phyloP scores from a whole-genome alignment of 2,113 vertebrate genomes.

The Elaphurus davidianus region DNA sequence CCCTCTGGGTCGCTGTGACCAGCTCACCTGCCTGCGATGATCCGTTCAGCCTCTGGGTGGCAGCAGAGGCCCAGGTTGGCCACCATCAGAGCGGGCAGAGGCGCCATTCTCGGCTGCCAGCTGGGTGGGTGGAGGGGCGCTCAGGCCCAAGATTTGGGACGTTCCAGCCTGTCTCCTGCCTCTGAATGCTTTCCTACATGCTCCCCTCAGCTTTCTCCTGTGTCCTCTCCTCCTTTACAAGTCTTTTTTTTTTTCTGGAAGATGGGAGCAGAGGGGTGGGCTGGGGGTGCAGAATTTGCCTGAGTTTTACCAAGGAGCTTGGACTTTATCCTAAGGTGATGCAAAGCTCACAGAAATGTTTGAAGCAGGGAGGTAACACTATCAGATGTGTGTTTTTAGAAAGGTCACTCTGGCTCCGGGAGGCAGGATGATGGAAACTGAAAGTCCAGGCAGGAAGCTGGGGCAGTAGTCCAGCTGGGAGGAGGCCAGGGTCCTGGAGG shows the following conservation, averaged over 20 bases:
- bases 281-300: neutral
- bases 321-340: neutral
- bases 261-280: neutral
- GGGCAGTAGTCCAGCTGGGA: neutral
- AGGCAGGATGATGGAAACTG: neutral
- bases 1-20: neutral
- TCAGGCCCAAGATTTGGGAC: neutral
- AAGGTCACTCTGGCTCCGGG: neutral
- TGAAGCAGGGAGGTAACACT: neutral
- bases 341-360: neutral
- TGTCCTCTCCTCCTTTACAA: neutral
- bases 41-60: slow-evolving; percentile 48
- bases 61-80: slow-evolving; percentile 47
- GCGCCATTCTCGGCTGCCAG: neutral
- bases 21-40: neutral
- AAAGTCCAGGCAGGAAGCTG: neutral
- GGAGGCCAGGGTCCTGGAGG: neutral
- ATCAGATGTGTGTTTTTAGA: neutral
- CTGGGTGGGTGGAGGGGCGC: neutral
- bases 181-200: neutral
- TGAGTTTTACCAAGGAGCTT: neutral
- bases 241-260: neutral
- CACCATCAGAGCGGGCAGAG: accelerated
- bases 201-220: neutral
- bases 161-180: neutral